phyloP scores from a whole-genome alignment of 1,140 invertebrate species.

The Nebria ingens region DNA sequence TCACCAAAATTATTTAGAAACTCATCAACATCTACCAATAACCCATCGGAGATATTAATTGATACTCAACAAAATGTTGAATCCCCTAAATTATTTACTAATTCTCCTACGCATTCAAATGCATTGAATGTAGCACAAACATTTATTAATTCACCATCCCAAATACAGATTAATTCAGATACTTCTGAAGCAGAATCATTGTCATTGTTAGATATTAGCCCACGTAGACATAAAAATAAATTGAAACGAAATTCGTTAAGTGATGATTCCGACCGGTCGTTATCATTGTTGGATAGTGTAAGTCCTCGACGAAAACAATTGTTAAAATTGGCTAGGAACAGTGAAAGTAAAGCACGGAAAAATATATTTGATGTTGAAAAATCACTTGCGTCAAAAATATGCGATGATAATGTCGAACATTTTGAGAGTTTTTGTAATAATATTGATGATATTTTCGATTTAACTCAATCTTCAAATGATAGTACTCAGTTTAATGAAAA shows the following conservation, averaged over 20 bases:
- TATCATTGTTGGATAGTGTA: background rate
- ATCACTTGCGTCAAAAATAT: background rate
- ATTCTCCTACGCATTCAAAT: no score
- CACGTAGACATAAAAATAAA: background rate
- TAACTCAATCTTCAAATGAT: slow-evolving; percentile 8
- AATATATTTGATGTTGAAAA: background rate
- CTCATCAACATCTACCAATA: no score
- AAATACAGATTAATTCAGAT: no score
- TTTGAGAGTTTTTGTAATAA: slow-evolving; percentile 21
- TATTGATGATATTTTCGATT: slow-evolving; percentile 11
- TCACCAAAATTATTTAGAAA: no score
- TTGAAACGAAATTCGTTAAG: background rate
- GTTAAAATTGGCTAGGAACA: no score
- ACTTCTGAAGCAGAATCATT: background rate
- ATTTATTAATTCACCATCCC: no score
- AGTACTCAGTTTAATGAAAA: no score
- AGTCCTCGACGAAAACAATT: no score
- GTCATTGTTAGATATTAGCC: background rate
- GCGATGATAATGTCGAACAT: slow-evolving; percentile 19
- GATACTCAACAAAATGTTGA: no score
- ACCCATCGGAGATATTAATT: no score
- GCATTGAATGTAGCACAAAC: no score
- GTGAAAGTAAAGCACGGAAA: background rate
- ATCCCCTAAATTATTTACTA: no score
- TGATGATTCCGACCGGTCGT: background rate